A percentile compares a stretch with the other conserved stretches of the same genome.
These are phyloP conservation scores for Panulirus ornatus DNA, from an alignment of 1,140 invertebrate species.

Conservation along the genomic window DNA sequence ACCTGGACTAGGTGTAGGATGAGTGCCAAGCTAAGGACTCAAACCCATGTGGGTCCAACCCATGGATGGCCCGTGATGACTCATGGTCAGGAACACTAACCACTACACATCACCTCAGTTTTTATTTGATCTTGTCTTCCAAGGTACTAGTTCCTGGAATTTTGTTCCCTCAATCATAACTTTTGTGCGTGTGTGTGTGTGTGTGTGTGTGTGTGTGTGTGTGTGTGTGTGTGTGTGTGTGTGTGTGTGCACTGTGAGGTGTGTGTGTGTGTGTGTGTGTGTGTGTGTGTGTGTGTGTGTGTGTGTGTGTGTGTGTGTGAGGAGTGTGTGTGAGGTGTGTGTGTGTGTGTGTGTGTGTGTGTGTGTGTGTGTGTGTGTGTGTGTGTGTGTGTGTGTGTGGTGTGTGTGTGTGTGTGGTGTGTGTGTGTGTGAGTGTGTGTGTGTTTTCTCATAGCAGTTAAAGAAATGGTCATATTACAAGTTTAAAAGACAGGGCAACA, in stretches of 20 bases:
- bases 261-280: neutral
- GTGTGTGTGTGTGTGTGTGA: too few species aligned
- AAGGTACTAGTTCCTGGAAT: neutral
- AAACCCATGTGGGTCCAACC: too few species aligned
- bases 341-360: neutral
- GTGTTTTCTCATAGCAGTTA: too few species aligned
- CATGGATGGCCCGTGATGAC: too few species aligned
- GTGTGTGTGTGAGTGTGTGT: too few species aligned
- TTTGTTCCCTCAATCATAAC: neutral
- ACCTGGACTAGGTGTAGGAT: too few species aligned
- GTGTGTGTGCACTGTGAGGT: neutral
- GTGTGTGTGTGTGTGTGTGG: too few species aligned
- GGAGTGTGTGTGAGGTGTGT: too few species aligned
- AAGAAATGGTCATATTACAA: neutral
- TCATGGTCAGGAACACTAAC: too few species aligned
- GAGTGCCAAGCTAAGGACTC: too few species aligned
- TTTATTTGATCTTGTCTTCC: too few species aligned
- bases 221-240: constrained; percentile 4
- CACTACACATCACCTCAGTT: too few species aligned
- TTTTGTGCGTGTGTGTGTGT: neutral
- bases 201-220: neutral
- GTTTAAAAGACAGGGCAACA: neutral
- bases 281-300: neutral
- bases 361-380: neutral
- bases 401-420: neutral